These are phyloP conservation scores for Zaprionus lachaisei DNA, from an alignment of 1,140 invertebrate species.

Conservation along the genomic window DNA sequence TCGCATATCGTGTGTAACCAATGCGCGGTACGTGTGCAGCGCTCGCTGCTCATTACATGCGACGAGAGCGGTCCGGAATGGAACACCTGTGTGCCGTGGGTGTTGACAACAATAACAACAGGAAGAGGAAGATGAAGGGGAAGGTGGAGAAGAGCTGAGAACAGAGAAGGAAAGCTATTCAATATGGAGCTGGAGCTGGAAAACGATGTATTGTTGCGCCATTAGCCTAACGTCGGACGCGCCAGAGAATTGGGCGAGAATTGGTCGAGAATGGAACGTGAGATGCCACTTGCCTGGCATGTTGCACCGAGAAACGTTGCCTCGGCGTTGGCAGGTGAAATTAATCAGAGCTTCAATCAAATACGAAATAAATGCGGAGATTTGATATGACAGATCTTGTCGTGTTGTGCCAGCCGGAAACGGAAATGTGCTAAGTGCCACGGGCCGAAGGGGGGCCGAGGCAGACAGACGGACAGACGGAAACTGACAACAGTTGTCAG, in stretches of 20 bases:
- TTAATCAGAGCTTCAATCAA: slow-evolving; percentile 80
- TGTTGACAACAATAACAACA: slow-evolving; percentile 56
- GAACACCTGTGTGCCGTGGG: slow-evolving; percentile 68
- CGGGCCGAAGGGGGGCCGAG: background rate
- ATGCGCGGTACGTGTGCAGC: slow-evolving; percentile 63
- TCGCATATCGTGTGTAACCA: slow-evolving; percentile 40
- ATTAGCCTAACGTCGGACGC: slow-evolving; percentile 44
- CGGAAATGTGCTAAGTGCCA: slow-evolving; percentile 52
- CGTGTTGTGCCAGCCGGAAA: slow-evolving; percentile 12
- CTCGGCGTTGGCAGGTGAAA: slow-evolving; percentile 43
- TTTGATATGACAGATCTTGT: slow-evolving; percentile 51
- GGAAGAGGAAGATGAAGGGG: background rate
- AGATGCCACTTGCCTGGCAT: slow-evolving; percentile 1
- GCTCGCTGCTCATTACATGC: slow-evolving; percentile 64
- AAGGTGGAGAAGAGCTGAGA: background rate
- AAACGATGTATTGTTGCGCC: slow-evolving; percentile 52
- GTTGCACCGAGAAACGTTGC: slow-evolving; percentile 14
- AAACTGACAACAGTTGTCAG: slow-evolving; percentile 20
- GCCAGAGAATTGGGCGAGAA: slow-evolving; percentile 27
- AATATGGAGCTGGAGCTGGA: slow-evolving; percentile 22
- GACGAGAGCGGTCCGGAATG: slow-evolving; percentile 49
- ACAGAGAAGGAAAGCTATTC: slow-evolving; percentile 11
- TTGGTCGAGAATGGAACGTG: slow-evolving; percentile 51
- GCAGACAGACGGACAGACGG: background rate
- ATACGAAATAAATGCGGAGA: slow-evolving; percentile 72